phyloP scores from a whole-genome alignment of 2,113 vertebrate genomes.

The Ceyx margarethae region DNA sequence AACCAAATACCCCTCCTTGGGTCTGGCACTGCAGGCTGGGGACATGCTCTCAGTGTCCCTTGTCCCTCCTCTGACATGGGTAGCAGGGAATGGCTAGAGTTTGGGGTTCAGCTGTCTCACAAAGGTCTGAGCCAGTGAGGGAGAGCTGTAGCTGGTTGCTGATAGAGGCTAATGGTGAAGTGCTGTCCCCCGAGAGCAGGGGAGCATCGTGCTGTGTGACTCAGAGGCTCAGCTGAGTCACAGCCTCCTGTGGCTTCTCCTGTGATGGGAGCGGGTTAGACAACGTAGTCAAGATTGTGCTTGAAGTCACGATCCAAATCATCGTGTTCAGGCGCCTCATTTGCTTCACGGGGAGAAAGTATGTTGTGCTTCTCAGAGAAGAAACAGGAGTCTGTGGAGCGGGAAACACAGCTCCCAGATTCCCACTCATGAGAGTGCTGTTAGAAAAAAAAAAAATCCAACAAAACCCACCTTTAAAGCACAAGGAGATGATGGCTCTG shows the following conservation, averaged over 20 bases:
- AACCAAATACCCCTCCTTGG: accelerated
- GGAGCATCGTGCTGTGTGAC: not conserved
- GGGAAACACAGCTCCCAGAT: not conserved
- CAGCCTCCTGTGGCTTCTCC: not conserved
- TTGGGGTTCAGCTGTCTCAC: accelerated
- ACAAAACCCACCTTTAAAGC: not conserved
- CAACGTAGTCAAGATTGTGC: accelerated
- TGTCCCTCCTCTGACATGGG: not conserved
- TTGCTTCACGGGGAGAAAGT: not conserved
- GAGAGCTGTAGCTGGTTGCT: accelerated
- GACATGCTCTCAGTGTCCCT: accelerated
- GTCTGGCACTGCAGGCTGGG: not conserved
- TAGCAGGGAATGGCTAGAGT: not conserved
- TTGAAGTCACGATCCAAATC: not conserved
- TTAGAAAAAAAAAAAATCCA: not conserved
- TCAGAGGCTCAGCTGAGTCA: constrained; percentile 7
- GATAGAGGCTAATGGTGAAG: not conserved
- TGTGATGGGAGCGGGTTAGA: not conserved
- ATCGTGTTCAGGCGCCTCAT: not conserved
- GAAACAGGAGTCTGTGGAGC: not conserved
- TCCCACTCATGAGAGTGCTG: accelerated
- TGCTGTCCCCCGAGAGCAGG: not conserved
- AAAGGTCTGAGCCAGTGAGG: not conserved
- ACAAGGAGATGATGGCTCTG: not conserved
- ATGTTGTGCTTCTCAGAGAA: not conserved